Conservation (phyloP, 2,797 vertebrate genomes). For the Bovichtus variegatus region DNA sequence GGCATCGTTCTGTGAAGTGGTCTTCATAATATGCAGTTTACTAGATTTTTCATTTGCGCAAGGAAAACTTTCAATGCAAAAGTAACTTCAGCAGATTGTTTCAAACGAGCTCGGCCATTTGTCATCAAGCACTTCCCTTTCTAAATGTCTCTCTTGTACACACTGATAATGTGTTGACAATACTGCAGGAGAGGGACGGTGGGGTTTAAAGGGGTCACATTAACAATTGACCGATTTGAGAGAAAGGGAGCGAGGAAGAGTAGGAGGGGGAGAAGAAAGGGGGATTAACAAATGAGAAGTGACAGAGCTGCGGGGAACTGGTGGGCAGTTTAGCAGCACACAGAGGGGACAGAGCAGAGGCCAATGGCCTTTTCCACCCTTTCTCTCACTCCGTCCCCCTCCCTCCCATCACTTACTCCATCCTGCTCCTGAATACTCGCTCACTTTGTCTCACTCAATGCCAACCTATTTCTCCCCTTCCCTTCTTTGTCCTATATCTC, state of each 20-base stretch:
- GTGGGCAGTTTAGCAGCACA: constrained; percentile 77
- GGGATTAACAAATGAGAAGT: constrained; percentile 81
- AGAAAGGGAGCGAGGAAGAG: constrained; percentile 73
- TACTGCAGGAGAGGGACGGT: constrained; percentile 57
- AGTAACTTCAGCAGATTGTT: background rate
- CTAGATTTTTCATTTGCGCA: background rate
- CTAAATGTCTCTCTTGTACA: constrained; percentile 61
- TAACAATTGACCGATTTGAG: constrained; percentile 79
- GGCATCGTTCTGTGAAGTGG: background rate
- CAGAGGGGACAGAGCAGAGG: constrained; percentile 78
- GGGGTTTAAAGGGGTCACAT: constrained; percentile 81
- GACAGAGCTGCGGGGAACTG: constrained; percentile 81
- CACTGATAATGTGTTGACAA: constrained; percentile 67
- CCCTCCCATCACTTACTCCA: constrained; percentile 45
- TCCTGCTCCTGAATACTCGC: constrained; percentile 55
- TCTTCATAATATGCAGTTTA: background rate
- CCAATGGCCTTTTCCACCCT: constrained; percentile 77
- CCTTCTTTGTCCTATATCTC: constrained; percentile 22
- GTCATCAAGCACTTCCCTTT: constrained; percentile 30
- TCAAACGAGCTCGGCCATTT: constrained; percentile 17
- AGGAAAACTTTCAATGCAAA: background rate
- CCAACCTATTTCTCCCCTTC: constrained; percentile 22
- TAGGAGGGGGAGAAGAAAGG: constrained; percentile 73
- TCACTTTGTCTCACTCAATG: constrained; percentile 53
- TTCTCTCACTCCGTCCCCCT: constrained; percentile 68